Conservation (phyloP, 2,113 vertebrate species). For the Solenodon paradoxus region DNA sequence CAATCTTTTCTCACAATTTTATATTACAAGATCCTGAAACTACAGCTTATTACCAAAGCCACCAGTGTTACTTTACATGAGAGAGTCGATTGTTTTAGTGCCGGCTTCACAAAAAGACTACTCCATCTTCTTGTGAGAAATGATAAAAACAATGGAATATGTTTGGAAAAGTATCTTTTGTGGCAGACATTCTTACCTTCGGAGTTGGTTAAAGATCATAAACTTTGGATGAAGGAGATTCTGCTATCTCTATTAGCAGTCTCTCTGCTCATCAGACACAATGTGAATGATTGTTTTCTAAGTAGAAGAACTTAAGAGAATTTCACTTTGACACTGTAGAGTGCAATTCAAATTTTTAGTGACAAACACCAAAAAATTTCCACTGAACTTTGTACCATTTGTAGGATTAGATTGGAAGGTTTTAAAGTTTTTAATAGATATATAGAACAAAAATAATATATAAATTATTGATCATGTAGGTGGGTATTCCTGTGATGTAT, state of each 20-base stretch:
- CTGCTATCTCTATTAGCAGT: constrained; percentile 48
- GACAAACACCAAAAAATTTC: constrained; percentile 57
- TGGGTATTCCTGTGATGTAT: not conserved
- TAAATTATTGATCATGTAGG: not conserved
- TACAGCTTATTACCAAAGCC: constrained; percentile 77
- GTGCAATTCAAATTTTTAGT: constrained; percentile 66
- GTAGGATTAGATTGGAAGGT: constrained; percentile 53
- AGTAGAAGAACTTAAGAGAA: constrained; percentile 69
- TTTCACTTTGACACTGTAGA: constrained; percentile 72
- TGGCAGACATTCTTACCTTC: constrained; percentile 64
- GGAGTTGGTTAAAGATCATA: constrained; percentile 63
- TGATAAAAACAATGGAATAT: constrained; percentile 79
- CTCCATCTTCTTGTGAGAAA: constrained; percentile 76
- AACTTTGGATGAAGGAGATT: constrained; percentile 71
- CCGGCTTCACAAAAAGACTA: constrained; percentile 73
- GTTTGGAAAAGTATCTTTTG: constrained; percentile 71
- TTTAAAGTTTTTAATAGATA: constrained; percentile 52
- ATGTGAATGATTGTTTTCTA: constrained; percentile 65
- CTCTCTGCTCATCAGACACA: constrained; percentile 38
- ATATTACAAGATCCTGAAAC: constrained; percentile 69
- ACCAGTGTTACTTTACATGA: constrained; percentile 76
- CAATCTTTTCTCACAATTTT: constrained; percentile 72
- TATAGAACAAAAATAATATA: not conserved
- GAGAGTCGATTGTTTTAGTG: constrained; percentile 75
- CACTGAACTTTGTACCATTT: constrained; percentile 69